Base-by-base conservation (phyloP, 2,113 vertebrate species). In the Pontoporia blainvillei region DNA sequence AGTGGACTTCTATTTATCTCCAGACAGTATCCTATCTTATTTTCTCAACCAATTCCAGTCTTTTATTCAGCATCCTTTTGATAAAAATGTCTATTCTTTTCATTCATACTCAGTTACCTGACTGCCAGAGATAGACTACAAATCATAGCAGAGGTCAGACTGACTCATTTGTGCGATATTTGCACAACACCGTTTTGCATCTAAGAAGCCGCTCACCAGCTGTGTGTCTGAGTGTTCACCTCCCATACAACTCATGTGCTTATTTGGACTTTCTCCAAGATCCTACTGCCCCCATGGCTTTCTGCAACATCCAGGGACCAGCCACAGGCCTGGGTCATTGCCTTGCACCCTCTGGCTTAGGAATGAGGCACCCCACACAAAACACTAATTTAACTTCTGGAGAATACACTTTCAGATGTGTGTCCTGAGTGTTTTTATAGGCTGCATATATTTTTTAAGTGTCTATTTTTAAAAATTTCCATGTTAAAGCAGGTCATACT, bases 1-100 rank as follows among this genome's bases (percentile, higher is more conserved):
- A 62, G 6, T 23, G 0, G 36, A 52, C 2, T 67, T 96, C 25
- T 76, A 25, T 41, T 91, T 86, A 49, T 27, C 67, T 64, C 54
- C 64, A 52, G 14, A 29, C 6, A 46, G 4, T n/a, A 7, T 71
- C 31, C 39, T 52, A 31, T 78, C 27, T 75, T 82, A 20, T 92
- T 94, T 95, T 52, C 41, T 93, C 14, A 91, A 36, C n/a, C 3
- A 64, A 34, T 3, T 69, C 61, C 3, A 64, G 23, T 14, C 41
- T 18, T 94, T 92, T 64, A 41, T 90, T 76, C 59, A 62, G 62
- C 17, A 78, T 64, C 14, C 3, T 69, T 96, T 86, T 76, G 49
- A 88, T 41, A 49, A 92, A 62, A 88, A 73, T 87, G 25, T 15
- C 8, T 54, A 14, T 73, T 44, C 8, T 72, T 31, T 76, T 82